These are phyloP conservation scores for Cygnus olor DNA, from an alignment of 2,797 vertebrate genomes.

Conservation along the genomic window DNA sequence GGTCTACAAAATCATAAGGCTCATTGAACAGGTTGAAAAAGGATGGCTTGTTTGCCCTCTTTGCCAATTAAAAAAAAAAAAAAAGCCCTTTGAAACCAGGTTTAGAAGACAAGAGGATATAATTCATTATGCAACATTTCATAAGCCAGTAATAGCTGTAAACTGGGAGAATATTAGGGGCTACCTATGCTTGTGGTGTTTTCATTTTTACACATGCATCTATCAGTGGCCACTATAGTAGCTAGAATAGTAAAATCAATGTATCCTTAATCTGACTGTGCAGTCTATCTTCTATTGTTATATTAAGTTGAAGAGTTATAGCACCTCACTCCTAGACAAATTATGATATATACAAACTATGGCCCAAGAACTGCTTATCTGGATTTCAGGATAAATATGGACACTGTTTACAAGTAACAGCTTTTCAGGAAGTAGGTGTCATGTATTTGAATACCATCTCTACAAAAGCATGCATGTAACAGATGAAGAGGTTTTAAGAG, in stretches of 20 bases:
- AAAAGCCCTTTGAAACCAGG: not conserved
- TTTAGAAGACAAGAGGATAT: not conserved
- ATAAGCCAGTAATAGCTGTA: not conserved
- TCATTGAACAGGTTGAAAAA: not conserved
- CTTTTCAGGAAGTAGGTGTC: not conserved
- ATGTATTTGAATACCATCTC: not conserved
- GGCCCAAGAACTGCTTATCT: not conserved
- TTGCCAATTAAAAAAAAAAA: not conserved
- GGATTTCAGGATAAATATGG: not conserved
- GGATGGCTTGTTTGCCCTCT: not conserved
- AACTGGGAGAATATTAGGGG: not conserved
- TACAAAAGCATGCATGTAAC: not conserved
- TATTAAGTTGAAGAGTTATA: not conserved
- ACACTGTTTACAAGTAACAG: not conserved
- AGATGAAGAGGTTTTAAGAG: not conserved
- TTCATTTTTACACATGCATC: not conserved
- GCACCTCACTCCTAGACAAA: not conserved
- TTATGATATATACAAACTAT: not conserved
- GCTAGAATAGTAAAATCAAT: not conserved
- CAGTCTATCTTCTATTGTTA: not conserved
- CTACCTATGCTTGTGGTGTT: not conserved
- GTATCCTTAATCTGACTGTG: not conserved
- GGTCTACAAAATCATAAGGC: not conserved
- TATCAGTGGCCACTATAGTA: not conserved
- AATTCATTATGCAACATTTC: not conserved